Base-by-base conservation (phyloP, 2,797 vertebrate species). In the Clarias pachynema region DNA sequence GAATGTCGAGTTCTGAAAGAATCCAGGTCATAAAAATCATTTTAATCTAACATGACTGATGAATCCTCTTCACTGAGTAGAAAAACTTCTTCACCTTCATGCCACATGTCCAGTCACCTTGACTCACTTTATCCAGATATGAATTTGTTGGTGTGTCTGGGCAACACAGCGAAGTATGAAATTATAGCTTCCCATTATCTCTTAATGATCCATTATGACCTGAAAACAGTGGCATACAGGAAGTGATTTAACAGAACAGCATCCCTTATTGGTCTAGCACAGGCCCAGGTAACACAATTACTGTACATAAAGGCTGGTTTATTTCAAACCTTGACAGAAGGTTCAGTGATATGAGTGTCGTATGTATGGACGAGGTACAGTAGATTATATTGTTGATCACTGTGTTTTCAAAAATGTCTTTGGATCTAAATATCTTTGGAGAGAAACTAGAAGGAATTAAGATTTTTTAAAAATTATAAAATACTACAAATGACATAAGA, bases 121-220 rank as follows among this genome's bases (percentile, higher is more conserved):
- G 20, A 78, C 31, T 60, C 10, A 15, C 26, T 78, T 7, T 20
- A 78, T 60, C 4, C 2, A 60, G 3, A 24, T 3, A 37, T 5
- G 5, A 72, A 81, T 56, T 69, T 81, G 66, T 26, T 83, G 79
- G 56, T 84, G 85, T 74, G 60, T 56, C 79, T 75, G 79, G 81
- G 85, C 62, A 84, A 37, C 26, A 57, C 26, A 75, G 68, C 56
- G 24, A 79, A 81, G 31, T 53, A 40, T 84, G 82, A 87, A 18
- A 88, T 83, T 69, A 40, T 49, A 56, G 44, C n/a, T 56, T 29
- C 49, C 15, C 70, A 29, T 75, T 57, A 56, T 56, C 22, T 44
- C 24, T 44, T 34, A 66, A 34, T 18, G 59, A 78, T 5, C 40
- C 40, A 78, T n/a, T 16, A 40, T 59, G 16, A 57, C 37, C 5